A percentile compares a stretch with the other conserved stretches of the same genome.
Conservation (phyloP, 1,140 invertebrate genomes). For the Pseudomyrmex pallidus region DNA sequence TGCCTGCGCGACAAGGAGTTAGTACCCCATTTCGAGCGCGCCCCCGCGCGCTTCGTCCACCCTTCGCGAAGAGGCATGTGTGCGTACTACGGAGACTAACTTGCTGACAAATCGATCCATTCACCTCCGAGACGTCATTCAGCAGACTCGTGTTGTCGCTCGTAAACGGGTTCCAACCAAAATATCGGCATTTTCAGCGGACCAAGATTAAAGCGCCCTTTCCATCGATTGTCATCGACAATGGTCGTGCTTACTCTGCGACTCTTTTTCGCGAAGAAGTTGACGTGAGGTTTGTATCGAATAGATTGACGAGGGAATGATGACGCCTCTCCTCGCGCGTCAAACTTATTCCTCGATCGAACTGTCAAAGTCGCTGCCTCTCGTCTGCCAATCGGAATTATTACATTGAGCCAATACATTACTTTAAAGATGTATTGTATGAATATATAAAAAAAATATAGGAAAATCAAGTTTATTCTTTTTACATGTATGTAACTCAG, state of each 20-base stretch:
- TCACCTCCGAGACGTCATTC: slow-evolving; percentile 71
- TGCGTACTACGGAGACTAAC: slow-evolving; percentile 34
- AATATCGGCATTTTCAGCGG: slow-evolving; percentile 71
- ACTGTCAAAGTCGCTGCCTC: background rate
- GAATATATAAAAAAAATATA: background rate
- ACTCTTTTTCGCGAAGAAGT: slow-evolving; percentile 32
- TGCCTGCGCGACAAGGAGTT: slow-evolving; percentile 68
- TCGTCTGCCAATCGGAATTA: background rate
- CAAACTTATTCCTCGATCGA: background rate
- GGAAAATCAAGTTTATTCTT: background rate
- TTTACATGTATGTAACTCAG: background rate
- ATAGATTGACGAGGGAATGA: slow-evolving; percentile 17
- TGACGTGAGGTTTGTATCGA: slow-evolving; percentile 27
- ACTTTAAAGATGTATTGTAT: background rate
- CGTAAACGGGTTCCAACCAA: slow-evolving; percentile 76
- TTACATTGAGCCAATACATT: background rate
- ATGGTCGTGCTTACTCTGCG: slow-evolving; percentile 29
- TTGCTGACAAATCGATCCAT: slow-evolving; percentile 79
- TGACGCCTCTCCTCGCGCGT: background rate
- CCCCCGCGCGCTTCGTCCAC: slow-evolving; percentile 38
- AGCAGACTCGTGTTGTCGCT: slow-evolving; percentile 75
- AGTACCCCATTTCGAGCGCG: slow-evolving; percentile 67
- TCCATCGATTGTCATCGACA: slow-evolving; percentile 7
- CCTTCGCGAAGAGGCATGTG: background rate
- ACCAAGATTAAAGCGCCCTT: slow-evolving; percentile 50